These are phyloP conservation scores for Cydia amplana DNA, from an alignment of 1,140 invertebrate species.

Conservation along the genomic window DNA sequence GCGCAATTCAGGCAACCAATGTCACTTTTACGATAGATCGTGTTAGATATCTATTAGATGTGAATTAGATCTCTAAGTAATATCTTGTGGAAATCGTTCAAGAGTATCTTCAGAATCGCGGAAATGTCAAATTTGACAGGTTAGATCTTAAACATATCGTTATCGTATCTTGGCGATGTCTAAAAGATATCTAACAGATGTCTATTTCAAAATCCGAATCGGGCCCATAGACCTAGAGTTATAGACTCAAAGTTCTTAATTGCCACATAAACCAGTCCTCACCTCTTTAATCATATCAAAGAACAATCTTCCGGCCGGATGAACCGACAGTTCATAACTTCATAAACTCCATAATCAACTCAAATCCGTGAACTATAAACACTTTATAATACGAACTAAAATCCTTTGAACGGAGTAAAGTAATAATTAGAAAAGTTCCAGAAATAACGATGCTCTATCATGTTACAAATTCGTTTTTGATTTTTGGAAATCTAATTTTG, in stretches of 20 bases:
- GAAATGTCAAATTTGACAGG: no score
- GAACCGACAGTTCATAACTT: constrained; percentile 45
- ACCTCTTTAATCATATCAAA: constrained; percentile 79
- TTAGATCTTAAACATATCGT: no score
- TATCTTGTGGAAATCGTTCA: no score
- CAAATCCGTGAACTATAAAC: constrained; percentile 39
- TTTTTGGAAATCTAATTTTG: constrained; percentile 72
- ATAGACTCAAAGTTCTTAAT: constrained; percentile 63
- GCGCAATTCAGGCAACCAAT: no score
- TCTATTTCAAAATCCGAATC: no score
- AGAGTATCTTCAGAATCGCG: no score
- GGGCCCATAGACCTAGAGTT: constrained; percentile 48
- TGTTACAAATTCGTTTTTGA: constrained; percentile 75
- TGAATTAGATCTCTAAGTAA: no score
- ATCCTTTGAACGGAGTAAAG: constrained; percentile 38
- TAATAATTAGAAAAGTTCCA: constrained; percentile 67
- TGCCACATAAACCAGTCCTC: constrained; percentile 75
- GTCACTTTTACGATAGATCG: no score
- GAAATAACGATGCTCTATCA: constrained; percentile 71
- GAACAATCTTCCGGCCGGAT: constrained; percentile 75
- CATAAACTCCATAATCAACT: constrained; percentile 33
- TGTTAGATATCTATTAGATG: no score
- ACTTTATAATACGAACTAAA: constrained; percentile 37
- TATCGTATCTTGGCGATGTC: no score
- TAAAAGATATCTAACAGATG: no score